phyloP scores from a whole-genome alignment of 2,888 invertebrate genomes.

The Eupeodes latifasciatus region DNA sequence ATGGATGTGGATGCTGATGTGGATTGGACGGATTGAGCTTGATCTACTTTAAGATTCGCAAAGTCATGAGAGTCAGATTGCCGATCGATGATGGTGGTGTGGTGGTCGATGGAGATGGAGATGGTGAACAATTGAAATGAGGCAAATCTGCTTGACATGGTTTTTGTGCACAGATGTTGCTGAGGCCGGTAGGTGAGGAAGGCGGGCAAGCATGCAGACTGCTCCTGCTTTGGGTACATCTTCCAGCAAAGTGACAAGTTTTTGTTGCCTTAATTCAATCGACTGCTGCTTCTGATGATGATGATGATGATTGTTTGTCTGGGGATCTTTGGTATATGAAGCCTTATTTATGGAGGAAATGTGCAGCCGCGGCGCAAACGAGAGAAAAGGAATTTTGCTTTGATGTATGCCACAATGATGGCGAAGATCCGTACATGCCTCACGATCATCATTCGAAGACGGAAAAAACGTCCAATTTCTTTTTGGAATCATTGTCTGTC shows the following conservation, averaged over 20 bases:
- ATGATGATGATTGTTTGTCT: constrained; percentile 45
- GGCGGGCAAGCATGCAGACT: constrained; percentile 33
- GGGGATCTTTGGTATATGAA: constrained; percentile 48
- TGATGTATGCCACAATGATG: constrained; percentile 72
- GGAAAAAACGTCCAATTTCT: constrained; percentile 41
- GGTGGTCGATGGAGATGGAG: constrained; percentile 5
- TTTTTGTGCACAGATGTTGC: constrained; percentile 72
- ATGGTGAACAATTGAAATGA: constrained; percentile 72
- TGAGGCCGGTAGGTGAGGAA: background rate
- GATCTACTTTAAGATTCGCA: constrained; percentile 72
- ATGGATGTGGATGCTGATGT: constrained; percentile 14
- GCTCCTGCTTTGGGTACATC: constrained; percentile 70
- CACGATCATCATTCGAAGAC: constrained; percentile 46
- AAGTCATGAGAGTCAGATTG: constrained; percentile 26
- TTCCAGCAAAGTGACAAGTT: constrained; percentile 72
- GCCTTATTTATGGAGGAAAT: constrained; percentile 71
- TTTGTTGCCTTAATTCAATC: constrained; percentile 75
- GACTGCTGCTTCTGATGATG: constrained; percentile 37
- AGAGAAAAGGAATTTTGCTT: constrained; percentile 69
- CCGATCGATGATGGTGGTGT: constrained; percentile 16
- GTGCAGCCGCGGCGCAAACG: constrained; percentile 47
- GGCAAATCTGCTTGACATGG: constrained; percentile 59
- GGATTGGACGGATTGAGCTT: constrained; percentile 69
- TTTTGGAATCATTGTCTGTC: constrained; percentile 57
- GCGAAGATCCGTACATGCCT: constrained; percentile 52